Evolutionary conservation across 2,797 vertebrate species (phyloP).

Genomic region (Saguinus oedipus): DNA sequence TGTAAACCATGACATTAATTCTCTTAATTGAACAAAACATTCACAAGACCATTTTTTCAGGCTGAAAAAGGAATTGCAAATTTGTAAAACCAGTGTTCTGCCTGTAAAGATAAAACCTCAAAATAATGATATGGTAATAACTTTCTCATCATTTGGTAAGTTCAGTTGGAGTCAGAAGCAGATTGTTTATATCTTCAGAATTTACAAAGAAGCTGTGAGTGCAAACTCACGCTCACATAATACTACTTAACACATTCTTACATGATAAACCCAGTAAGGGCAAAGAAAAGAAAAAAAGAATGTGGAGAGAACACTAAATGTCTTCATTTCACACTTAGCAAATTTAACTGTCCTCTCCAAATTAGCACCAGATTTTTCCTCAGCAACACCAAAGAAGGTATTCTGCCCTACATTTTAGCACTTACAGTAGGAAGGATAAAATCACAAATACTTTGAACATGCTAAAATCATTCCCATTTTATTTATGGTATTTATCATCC

Average conservation of each 20-base stretch:
- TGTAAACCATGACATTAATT: constrained; percentile 58
- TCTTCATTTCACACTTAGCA: constrained; percentile 61
- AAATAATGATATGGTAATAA: constrained; percentile 74
- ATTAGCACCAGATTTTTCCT: constrained; percentile 33
- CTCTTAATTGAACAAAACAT: constrained; percentile 55
- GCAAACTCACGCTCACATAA: constrained; percentile 38
- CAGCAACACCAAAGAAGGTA: not conserved
- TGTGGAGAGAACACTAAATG: constrained; percentile 43
- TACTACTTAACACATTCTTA: constrained; percentile 42
- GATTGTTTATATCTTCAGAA: constrained; percentile 71
- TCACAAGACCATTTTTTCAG: constrained; percentile 37
- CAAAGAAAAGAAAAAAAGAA: not conserved
- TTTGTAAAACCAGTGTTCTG: constrained; percentile 66
- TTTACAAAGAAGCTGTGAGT: constrained; percentile 67
- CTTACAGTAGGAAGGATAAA: not conserved
- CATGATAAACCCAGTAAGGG: not conserved
- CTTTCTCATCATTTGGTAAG: constrained; percentile 63
- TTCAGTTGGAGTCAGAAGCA: constrained; percentile 45
- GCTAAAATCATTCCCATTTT: not conserved
- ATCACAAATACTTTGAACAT: constrained; percentile 15
- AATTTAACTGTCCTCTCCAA: constrained; percentile 43
- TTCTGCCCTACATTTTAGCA: constrained; percentile 36
- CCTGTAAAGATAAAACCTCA: constrained; percentile 67
- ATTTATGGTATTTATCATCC: constrained; percentile 25
- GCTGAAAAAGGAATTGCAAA: constrained; percentile 70